Base-by-base conservation (phyloP, 2,113 vertebrate genomes). In the Aspidoscelis tigris region DNA sequence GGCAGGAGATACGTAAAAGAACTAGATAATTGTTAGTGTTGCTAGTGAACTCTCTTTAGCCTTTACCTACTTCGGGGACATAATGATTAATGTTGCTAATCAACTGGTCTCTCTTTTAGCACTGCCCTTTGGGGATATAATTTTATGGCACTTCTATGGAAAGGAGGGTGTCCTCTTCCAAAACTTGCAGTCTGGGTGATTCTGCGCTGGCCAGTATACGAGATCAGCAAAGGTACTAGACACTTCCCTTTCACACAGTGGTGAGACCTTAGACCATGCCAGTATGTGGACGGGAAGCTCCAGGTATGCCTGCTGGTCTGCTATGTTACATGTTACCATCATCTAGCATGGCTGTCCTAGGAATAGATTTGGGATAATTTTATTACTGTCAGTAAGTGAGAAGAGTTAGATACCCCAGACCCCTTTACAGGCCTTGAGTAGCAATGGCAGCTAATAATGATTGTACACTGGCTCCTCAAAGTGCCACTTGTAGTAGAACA, bases 101-200 rank as follows among this genome's bases (percentile, higher is more conserved):
- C 47, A 50, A n/a, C 69, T 58, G 33, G 73, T 18, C 78, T 74
- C 71, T 10, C 6, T 9, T 43, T 16, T 14, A 58, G 41, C 26
- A 66, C 18, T 89, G 84, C 73, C n/a, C 26, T 41, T 9, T 7
- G 10, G 24, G 26, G n/a, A 7, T 22, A 7, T 81, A 75, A 39
- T 47, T 86, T 7, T 72, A 2, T 72, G 75, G 55, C 80, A 44
- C 18, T 39, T 65, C 71, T 77, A 55, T 39, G 70, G 47, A 84
- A 33, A 21, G 86, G 24, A 89, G 22, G 84, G 72, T 81, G 81
- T 76, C 84, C 55, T 87, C 86, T 68, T 86, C 83, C 84, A 0
- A 76, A 89, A 76, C 78, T 21, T 73, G 66, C 0, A 53, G 50
- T 58, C 58, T 61, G 58, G 18, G 58, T 16, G 14, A 18, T 61